Conservation (phyloP, 64 coral and sea anemone species). For the Platygyra sinensis region DNA sequence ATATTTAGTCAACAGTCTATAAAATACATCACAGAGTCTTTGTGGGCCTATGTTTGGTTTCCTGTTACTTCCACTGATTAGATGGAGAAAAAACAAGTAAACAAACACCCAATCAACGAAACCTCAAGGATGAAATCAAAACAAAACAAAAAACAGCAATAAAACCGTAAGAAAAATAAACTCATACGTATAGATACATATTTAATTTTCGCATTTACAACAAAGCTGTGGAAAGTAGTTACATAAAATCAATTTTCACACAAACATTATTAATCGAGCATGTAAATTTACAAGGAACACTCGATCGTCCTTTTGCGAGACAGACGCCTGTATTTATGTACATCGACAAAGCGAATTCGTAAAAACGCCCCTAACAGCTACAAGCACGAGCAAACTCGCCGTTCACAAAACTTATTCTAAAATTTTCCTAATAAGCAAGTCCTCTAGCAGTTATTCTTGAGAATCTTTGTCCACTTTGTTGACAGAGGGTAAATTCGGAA, state of each 20-base stretch:
- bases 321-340: not conserved
- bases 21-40: too few relatives aligned
- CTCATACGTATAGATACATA: not conserved
- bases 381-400: not conserved
- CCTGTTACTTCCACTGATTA: too few relatives aligned
- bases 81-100: too few relatives aligned
- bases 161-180: not conserved
- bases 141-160: too few relatives aligned
- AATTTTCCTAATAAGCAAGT: not conserved
- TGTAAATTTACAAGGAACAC: not conserved
- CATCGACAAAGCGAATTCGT: not conserved
- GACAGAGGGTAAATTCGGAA: conserved; percentile 19
- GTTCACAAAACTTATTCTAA: not conserved
- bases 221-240: not conserved
- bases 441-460: not conserved
- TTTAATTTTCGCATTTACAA: not conserved
- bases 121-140: too few relatives aligned
- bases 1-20: too few relatives aligned
- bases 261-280: not conserved
- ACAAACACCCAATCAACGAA: too few relatives aligned
- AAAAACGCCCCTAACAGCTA: not conserved
- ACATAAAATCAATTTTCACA: not conserved
- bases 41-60: too few relatives aligned
- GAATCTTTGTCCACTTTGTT: not conserved
- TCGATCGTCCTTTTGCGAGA: not conserved